These are phyloP conservation scores for Euplagia quadripunctaria DNA, from an alignment of 2,888 invertebrate genomes.

Conservation along the genomic window DNA sequence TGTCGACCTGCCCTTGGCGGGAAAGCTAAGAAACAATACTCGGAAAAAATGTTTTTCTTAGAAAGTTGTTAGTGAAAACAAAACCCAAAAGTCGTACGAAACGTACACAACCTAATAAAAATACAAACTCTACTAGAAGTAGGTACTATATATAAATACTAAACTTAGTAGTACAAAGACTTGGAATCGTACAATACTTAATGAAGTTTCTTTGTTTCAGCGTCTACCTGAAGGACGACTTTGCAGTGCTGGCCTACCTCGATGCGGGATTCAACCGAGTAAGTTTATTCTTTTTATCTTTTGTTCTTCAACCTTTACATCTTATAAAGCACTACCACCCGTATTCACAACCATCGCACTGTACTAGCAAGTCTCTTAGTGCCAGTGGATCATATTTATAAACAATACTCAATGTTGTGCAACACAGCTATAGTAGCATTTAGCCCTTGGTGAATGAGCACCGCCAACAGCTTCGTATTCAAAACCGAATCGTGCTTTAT, in stretches of 20 bases:
- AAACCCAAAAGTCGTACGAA: no score
- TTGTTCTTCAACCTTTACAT: not conserved
- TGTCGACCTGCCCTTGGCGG: not conserved
- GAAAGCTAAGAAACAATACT: not conserved
- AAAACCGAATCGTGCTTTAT: not conserved
- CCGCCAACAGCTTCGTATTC: not conserved
- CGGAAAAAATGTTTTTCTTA: no score
- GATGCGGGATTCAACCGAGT: slow-evolving; percentile 96
- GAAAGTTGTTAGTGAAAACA: no score
- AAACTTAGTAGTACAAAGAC: slow-evolving; percentile 5
- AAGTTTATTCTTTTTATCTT: slow-evolving; percentile 68
- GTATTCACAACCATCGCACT: not conserved
- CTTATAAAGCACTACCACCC: not conserved
- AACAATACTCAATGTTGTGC: not conserved
- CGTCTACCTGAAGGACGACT: slow-evolving; percentile 94
- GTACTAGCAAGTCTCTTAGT: not conserved
- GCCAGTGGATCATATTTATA: not conserved
- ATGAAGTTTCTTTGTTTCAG: slow-evolving; percentile 86
- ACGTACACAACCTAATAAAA: no score
- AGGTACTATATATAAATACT: not conserved
- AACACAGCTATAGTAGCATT: not conserved
- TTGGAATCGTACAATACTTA: slow-evolving; percentile 10
- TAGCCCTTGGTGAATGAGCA: not conserved
- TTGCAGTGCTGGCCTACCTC: slow-evolving; percentile 91
- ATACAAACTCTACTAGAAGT: not conserved